phyloP scores from a whole-genome alignment of 2,888 invertebrate genomes.

The Liodrosophila aerea region DNA sequence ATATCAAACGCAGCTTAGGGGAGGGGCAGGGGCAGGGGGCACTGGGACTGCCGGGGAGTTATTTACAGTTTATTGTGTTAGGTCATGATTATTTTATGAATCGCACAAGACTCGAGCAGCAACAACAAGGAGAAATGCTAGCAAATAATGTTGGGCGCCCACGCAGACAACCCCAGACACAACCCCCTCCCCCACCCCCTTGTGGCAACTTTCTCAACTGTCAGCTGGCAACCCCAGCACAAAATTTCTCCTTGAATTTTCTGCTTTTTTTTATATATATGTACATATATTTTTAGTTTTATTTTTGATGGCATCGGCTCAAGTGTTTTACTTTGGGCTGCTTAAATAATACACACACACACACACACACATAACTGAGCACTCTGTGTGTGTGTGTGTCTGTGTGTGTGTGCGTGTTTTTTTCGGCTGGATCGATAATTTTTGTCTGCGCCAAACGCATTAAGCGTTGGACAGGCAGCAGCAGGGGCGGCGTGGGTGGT shows the following conservation, averaged over 20 bases:
- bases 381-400: constrained; percentile 15
- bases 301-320: constrained; percentile 42
- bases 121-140: constrained; percentile 2
- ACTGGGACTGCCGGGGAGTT: constrained; percentile 26
- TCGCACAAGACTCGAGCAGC: constrained; percentile 38
- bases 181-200: neutral
- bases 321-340: constrained; percentile 71
- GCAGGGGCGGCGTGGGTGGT: constrained; percentile 8
- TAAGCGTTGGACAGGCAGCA: constrained; percentile 17
- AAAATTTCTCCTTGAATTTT: constrained; percentile 23
- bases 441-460: constrained; percentile 72
- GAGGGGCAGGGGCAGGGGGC: neutral
- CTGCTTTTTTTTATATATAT: constrained; percentile 9
- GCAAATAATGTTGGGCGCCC: constrained; percentile 31
- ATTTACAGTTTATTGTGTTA: constrained; percentile 65
- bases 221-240: constrained; percentile 11
- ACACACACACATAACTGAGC: constrained; percentile 14
- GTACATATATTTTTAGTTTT: constrained; percentile 1
- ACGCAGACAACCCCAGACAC: constrained; percentile 22
- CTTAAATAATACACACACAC: constrained; percentile 50
- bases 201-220: too few relatives aligned
- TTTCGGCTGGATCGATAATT: constrained; percentile 72
- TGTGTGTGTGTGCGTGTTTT: constrained; percentile 37
- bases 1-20: neutral
- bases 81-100: constrained; percentile 73